These are phyloP conservation scores for Cephalophus harveyi DNA, from an alignment of 2,113 vertebrate species.

Conservation along the genomic window DNA sequence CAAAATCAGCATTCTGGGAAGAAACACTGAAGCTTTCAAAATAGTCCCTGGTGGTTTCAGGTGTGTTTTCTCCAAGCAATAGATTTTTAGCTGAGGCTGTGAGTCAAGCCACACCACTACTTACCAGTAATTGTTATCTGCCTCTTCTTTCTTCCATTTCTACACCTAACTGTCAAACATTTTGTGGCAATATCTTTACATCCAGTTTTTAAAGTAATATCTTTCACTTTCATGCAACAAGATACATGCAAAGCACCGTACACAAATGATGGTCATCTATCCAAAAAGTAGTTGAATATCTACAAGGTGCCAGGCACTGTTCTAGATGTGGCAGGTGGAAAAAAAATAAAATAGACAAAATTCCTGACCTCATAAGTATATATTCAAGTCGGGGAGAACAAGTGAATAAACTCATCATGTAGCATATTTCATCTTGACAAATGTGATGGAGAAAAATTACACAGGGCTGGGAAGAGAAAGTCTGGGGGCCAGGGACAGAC, in stretches of 20 bases:
- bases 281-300: not conserved
- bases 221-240: not conserved
- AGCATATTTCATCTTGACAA: not conserved
- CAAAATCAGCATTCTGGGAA: conserved; percentile 27
- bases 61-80: not conserved
- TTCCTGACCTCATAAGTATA: not conserved
- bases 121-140: not conserved
- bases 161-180: not conserved
- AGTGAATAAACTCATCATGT: not conserved
- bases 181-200: not conserved
- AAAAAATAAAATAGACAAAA: not conserved
- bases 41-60: not conserved
- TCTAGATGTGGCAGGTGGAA: not conserved
- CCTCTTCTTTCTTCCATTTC: not conserved
- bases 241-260: not conserved
- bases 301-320: not conserved
- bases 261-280: not conserved
- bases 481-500: not conserved
- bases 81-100: not conserved
- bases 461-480: not conserved
- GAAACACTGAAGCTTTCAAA: not conserved
- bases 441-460: not conserved
- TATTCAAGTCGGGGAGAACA: not conserved
- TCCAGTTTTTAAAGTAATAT: not conserved
- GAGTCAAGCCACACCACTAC: not conserved